Conservation (phyloP, 2,888 invertebrate genomes). For the Emmelina monodactyla region DNA sequence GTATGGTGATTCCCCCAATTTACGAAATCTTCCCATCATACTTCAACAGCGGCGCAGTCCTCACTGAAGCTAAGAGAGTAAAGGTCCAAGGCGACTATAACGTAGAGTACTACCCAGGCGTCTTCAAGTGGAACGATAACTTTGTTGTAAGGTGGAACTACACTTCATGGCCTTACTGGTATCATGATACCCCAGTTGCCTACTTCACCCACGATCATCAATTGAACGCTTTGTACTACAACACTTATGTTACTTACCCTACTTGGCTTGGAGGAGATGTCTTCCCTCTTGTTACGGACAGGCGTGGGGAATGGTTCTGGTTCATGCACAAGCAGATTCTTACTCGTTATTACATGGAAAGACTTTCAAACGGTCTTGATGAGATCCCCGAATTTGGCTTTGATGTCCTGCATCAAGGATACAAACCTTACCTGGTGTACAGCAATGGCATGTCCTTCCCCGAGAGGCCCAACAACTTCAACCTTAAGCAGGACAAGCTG, state of each 20-base stretch:
- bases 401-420: conserved; percentile 65
- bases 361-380: conserved; percentile 74
- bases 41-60: conserved; percentile 73
- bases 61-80: conserved; percentile 71
- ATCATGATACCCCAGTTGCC: conserved; percentile 64
- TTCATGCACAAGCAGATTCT: conserved; percentile 73
- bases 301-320: conserved; percentile 71
- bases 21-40: conserved; percentile 78
- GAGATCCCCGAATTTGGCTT: conserved; percentile 68
- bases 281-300: conserved; percentile 58
- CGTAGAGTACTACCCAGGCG: conserved; percentile 33
- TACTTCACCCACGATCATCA: conserved; percentile 80
- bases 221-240: conserved; percentile 72
- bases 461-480: conserved; percentile 64
- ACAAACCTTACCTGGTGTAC: conserved; percentile 68
- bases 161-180: conserved; percentile 62
- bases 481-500: conserved; percentile 50
- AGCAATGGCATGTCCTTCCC: conserved; percentile 73
- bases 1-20: conserved; percentile 71
- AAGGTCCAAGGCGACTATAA: conserved; percentile 39
- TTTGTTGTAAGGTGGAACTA: conserved; percentile 70
- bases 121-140: conserved; percentile 44
- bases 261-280: conserved; percentile 68
- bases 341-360: conserved; percentile 78
- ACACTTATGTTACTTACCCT: conserved; percentile 68